Base-by-base conservation (phyloP, 2,888 invertebrate genomes). In the Yponomeuta cagnagella region DNA sequence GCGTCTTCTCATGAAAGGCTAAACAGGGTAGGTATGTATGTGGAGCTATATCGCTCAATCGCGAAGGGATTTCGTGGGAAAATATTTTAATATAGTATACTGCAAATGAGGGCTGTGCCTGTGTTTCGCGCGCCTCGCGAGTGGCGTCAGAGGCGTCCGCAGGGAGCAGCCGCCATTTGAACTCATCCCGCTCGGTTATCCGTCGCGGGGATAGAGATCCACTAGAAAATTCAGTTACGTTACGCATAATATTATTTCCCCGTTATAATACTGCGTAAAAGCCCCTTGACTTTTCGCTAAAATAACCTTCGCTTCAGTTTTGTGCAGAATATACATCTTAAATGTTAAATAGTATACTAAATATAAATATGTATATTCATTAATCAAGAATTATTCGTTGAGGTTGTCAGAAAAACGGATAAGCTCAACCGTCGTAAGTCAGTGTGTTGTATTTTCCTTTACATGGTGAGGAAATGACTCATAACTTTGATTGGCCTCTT, bases 401-500 rank as follows among this genome's bases (percentile, higher is more conserved):
- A 73, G 70, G 72, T 76, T 77, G 76, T 77, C 73, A 72, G 76
- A 72, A 78, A 81, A 79, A 81, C 78, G 77, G 76, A 74, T 75
- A 12, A 75, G 74, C 71, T 74, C 77, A 77, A 76, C 78, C 74
- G 74, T 79, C 81, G 77, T 84, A 85, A 84, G 84, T 83, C 82
- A 80, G 79, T 79, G 82, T 80, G 77, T 79, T 74, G 75, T 77
- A 77, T 82, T 79, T 80, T 64, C 48, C 33, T 33, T 33, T 63
- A 82, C 80, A 79, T 72, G 72, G 77, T 74, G 75, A 80, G 77
- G 80, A 83, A 84, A 86, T 82, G 79, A 81, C 79, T 82, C 82
- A 82, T 85, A 84, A 82, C 76, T 83, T 84, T 82, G 83, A 87
- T 84, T 84, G 80, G 80, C 76, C 80, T 78, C 76, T 78, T 80